phyloP scores from a whole-genome alignment of 2,888 invertebrate species.

The Acrobasis suavella region DNA sequence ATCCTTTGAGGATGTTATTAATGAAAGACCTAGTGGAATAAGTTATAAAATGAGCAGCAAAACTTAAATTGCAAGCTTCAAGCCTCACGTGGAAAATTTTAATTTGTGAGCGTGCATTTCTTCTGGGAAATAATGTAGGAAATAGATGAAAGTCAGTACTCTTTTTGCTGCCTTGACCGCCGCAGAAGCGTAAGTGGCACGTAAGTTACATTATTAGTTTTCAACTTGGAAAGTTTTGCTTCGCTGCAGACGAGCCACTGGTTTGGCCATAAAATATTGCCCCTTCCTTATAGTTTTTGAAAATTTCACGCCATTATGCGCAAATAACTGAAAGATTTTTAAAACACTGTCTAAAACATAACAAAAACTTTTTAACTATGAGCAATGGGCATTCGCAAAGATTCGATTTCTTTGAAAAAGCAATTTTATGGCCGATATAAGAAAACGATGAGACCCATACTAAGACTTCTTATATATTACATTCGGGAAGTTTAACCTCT shows the following conservation, averaged over 20 bases:
- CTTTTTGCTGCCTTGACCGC: constrained; percentile 20
- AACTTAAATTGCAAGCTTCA: background rate
- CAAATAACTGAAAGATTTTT: no score
- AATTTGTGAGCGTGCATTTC: constrained; percentile 11
- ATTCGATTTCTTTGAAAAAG: no score
- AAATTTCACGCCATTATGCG: no score
- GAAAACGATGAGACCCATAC: no score
- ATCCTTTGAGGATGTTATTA: no score
- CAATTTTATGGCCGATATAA: no score
- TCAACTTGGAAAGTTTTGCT: constrained; percentile 59
- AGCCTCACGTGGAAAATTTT: background rate
- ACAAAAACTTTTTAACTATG: no score
- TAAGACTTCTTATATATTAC: no score
- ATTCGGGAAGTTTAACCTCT: no score
- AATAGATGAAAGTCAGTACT: constrained; percentile 21
- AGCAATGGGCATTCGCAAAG: no score
- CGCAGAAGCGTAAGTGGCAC: constrained; percentile 46
- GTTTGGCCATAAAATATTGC: background rate
- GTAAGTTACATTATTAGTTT: constrained; percentile 76
- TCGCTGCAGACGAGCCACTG: background rate
- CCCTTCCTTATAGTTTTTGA: no score
- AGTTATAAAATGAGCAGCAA: background rate
- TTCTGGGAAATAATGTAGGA: constrained; percentile 13
- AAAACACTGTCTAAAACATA: no score
- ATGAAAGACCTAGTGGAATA: background rate